Percentiles rank a stretch among this genome's conserved stretches.
Conservation (phyloP, 1,140 invertebrate species). For the Callitettix versicolor region DNA sequence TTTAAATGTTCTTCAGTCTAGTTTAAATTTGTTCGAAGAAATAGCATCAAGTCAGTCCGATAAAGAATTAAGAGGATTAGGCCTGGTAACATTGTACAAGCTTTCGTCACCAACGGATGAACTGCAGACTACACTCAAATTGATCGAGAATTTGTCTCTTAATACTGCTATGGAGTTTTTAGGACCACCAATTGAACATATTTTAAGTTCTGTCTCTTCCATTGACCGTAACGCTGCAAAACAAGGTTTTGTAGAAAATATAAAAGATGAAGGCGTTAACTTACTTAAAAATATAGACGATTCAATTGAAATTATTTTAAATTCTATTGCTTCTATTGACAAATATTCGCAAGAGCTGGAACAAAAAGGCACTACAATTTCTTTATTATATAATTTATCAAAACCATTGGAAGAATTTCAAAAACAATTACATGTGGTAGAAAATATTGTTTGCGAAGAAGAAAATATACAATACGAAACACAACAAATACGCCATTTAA, state of each 20-base stretch:
- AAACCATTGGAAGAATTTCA: conserved; percentile 24
- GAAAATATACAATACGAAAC: conserved; percentile 3
- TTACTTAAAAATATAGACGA: conserved; percentile 23
- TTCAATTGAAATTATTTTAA: conserved; percentile 21
- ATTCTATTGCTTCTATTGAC: conserved; percentile 21
- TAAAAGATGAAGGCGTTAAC: conserved; percentile 18
- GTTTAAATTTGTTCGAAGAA: conserved; percentile 18
- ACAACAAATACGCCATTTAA: conserved; percentile 19
- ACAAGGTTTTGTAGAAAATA: conserved; percentile 21
- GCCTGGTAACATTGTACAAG: conserved; percentile 22
- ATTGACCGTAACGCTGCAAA: conserved; percentile 26
- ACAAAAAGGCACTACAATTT: conserved; percentile 11
- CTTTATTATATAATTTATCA: conserved; percentile 17
- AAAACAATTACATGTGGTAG: conserved; percentile 18
- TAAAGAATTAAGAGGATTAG: conserved; percentile 17
- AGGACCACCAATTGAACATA: conserved; percentile 37
- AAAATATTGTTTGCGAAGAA: conserved; percentile 15
- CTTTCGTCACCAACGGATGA: conserved; percentile 24
- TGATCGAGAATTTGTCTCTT: conserved; percentile 25
- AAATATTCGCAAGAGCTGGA: conserved; percentile 13
- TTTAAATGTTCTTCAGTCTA: conserved; percentile 20
- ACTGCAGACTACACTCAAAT: conserved; percentile 24
- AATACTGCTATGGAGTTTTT: conserved; percentile 35
- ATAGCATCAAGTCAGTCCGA: conserved; percentile 13
- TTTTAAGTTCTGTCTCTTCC: conserved; percentile 35